Conservation (phyloP, 2,797 vertebrate species). For the Bryconaethiops microstoma region DNA sequence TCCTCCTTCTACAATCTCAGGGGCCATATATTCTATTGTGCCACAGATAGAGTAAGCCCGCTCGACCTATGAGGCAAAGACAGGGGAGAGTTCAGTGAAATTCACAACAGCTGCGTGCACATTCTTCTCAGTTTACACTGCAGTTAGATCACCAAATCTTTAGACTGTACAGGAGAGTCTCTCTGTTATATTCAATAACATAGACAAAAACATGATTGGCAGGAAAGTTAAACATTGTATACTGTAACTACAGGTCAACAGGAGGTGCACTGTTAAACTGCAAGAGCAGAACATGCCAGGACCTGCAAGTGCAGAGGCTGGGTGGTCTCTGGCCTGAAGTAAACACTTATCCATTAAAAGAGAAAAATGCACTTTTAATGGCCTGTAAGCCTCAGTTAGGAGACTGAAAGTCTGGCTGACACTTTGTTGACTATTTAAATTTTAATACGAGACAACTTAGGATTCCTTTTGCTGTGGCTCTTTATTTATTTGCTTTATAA, state of each 20-base stretch:
- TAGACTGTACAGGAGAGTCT: neutral
- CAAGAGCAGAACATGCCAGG: conserved; percentile 12
- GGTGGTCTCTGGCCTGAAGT: conserved; percentile 42
- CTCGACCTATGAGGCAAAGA: conserved; percentile 78
- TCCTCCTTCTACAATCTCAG: conserved; percentile 96
- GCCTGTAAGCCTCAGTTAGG: neutral
- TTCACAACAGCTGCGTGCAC: neutral
- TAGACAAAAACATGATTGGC: neutral
- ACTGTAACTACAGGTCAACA: conserved; percentile 10
- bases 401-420: conserved; percentile 5
- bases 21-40: conserved; percentile 99
- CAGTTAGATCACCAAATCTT: neutral
- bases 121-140: conserved; percentile 3
- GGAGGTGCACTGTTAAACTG: conserved; percentile 28
- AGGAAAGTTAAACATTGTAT: neutral
- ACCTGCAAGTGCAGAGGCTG: conserved; percentile 21
- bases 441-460: conserved; percentile 3
- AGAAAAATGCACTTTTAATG: conserved; percentile 7
- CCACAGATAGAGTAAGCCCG: conserved; percentile 97
- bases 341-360: conserved; percentile 75
- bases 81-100: neutral
- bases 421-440: neutral
- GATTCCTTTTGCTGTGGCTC: neutral
- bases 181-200: neutral
- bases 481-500: neutral